phyloP scores from a whole-genome alignment of 2,797 vertebrate species.

The Lemur catta region DNA sequence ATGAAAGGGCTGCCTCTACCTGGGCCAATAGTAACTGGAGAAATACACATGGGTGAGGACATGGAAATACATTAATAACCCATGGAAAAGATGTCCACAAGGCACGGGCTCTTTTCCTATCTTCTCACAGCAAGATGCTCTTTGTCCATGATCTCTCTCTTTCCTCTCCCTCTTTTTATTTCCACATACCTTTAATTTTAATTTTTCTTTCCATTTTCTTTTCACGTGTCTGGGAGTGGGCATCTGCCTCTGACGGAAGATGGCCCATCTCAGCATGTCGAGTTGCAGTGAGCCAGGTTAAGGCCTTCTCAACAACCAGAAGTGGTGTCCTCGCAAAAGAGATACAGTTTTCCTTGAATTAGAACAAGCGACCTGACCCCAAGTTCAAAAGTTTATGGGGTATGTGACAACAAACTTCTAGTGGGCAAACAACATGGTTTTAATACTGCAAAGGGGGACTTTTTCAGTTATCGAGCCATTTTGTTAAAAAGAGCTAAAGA shows the following conservation, averaged over 20 bases:
- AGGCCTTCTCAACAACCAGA: not conserved
- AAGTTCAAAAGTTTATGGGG: not conserved
- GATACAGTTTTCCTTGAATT: not conserved
- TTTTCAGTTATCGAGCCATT: not conserved
- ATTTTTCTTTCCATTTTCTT: not conserved
- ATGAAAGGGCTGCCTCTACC: not conserved
- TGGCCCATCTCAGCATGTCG: not conserved
- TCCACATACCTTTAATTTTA: not conserved
- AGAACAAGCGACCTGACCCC: not conserved
- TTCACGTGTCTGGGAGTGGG: not conserved
- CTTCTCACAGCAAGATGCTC: not conserved
- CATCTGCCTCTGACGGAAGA: not conserved
- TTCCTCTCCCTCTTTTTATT: not conserved
- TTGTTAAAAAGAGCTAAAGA: not conserved
- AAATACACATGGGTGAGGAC: not conserved
- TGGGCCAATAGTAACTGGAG: not conserved
- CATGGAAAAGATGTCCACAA: accelerated
- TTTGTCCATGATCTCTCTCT: not conserved
- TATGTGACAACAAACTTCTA: not conserved
- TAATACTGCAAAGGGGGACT: not conserved
- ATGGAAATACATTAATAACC: accelerated
- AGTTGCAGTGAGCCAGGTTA: not conserved
- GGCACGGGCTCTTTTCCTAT: not conserved
- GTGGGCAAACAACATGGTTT: not conserved
- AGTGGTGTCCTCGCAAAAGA: not conserved